Evolutionary conservation across 2,797 vertebrate genomes (phyloP).

Genomic region (Synanceia verrucosa): DNA sequence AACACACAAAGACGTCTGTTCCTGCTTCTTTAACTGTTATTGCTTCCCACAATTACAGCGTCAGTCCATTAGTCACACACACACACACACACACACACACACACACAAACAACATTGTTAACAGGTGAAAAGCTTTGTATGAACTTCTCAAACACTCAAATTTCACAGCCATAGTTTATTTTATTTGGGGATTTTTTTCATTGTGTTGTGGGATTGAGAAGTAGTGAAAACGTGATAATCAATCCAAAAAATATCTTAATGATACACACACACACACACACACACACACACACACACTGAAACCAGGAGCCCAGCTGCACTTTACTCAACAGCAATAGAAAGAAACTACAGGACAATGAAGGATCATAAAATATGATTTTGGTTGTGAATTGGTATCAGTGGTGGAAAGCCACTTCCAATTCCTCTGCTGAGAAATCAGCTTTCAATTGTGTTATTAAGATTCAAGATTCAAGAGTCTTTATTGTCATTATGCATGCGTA

Average conservation of each 20-base stretch:
- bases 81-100: background rate
- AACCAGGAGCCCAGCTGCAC: background rate
- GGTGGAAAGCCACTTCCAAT: background rate
- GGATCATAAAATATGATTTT: conserved; percentile 11
- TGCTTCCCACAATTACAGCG: conserved; percentile 39
- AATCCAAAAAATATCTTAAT: background rate
- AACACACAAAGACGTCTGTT: background rate
- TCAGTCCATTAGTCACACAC: background rate
- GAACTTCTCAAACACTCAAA: background rate
- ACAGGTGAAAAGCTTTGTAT: background rate
- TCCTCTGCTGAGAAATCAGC: background rate
- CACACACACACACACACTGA: background rate
- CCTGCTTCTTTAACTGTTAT: conserved; percentile 28
- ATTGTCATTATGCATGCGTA: too few relatives aligned
- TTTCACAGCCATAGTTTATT: background rate
- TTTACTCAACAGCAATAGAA: conserved; percentile 14
- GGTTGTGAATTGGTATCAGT: background rate
- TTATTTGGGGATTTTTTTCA: background rate
- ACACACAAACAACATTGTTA: background rate
- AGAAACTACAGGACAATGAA: background rate
- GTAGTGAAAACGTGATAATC: background rate
- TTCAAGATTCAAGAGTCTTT: too few relatives aligned
- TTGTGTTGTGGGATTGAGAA: background rate
- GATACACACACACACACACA: background rate
- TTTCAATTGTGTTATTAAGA: background rate